A percentile compares a stretch with the other conserved stretches of the same genome.
phyloP scores from a whole-genome alignment of 2,113 vertebrate species.

The Burhinus bistriatus region DNA sequence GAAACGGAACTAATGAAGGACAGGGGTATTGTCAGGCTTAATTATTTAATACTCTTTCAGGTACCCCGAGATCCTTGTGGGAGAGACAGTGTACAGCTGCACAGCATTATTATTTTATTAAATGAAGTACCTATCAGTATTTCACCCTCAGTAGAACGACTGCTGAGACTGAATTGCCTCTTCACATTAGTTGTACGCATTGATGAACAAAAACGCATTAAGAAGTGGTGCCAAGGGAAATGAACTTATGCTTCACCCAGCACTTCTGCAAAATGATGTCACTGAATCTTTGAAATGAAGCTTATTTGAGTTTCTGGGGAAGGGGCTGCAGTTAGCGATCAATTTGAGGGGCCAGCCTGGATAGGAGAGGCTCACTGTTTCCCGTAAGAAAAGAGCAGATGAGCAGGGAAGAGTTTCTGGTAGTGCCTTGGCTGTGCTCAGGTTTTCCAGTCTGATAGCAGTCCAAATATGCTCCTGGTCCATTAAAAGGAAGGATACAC shows the following conservation, averaged over 20 bases:
- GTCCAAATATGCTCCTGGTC: background rate
- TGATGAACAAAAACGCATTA: constrained; percentile 67
- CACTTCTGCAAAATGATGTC: constrained; percentile 47
- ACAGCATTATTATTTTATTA: constrained; percentile 67
- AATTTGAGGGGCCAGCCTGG: background rate
- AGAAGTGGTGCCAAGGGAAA: constrained; percentile 37
- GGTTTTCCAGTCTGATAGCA: background rate
- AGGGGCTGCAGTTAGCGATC: background rate
- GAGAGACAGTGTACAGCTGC: constrained; percentile 58
- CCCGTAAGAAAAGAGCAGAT: background rate
- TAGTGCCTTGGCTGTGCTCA: background rate
- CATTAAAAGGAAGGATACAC: background rate
- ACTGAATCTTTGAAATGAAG: constrained; percentile 2
- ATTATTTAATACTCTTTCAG: constrained; percentile 68
- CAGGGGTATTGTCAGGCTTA: constrained; percentile 59
- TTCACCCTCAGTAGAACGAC: constrained; percentile 51
- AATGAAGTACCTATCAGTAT: constrained; percentile 67
- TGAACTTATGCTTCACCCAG: constrained; percentile 49
- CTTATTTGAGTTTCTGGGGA: background rate
- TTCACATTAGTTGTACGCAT: constrained; percentile 48
- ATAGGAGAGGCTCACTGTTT: background rate
- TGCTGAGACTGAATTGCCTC: constrained; percentile 62
- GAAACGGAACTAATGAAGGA: constrained; percentile 63
- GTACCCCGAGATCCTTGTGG: constrained; percentile 48
- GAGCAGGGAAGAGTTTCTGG: background rate